Evolutionary conservation across 2,113 vertebrate genomes (phyloP).

Genomic region (Gopherus flavomarginatus): DNA sequence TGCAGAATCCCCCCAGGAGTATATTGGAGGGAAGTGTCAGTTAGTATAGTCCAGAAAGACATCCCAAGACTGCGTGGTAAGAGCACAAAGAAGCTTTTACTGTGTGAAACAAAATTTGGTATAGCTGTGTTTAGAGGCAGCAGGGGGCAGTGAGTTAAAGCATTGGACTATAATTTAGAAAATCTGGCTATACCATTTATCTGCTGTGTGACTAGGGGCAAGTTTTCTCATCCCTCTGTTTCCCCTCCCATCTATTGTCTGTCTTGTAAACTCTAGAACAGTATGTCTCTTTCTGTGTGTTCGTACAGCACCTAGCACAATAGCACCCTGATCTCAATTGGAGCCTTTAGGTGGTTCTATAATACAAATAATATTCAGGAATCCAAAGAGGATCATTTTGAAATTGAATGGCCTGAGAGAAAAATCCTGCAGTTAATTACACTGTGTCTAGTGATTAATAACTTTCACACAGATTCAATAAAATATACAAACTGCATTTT

Average conservation of each 20-base stretch:
- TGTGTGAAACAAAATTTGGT: neutral
- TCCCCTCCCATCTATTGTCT: neutral
- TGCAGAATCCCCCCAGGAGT: too few relatives aligned
- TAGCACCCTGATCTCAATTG: conserved; percentile 4
- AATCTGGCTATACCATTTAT: neutral
- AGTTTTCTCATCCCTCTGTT: neutral
- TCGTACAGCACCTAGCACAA: neutral
- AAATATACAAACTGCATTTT: conserved; percentile 66
- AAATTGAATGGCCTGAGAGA: conserved; percentile 44
- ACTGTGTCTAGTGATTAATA: conserved; percentile 64
- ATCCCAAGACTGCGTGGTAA: neutral
- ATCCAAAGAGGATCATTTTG: conserved; percentile 46
- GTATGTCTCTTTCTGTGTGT: neutral
- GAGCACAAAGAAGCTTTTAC: neutral
- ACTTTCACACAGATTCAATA: conserved; percentile 70
- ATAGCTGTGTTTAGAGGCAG: neutral
- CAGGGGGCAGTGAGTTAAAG: neutral
- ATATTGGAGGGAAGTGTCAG: neutral
- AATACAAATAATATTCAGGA: conserved; percentile 58
- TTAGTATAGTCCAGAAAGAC: neutral
- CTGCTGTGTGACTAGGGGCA: fast-evolving
- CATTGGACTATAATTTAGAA: neutral
- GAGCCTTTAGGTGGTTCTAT: conserved; percentile 63
- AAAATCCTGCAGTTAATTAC: conserved; percentile 19
- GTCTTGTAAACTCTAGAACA: neutral